A percentile compares a stretch with the other conserved stretches of the same genome.
Conservation (phyloP, 2,888 invertebrate genomes). For the Marasmarcha lunaedactyla region DNA sequence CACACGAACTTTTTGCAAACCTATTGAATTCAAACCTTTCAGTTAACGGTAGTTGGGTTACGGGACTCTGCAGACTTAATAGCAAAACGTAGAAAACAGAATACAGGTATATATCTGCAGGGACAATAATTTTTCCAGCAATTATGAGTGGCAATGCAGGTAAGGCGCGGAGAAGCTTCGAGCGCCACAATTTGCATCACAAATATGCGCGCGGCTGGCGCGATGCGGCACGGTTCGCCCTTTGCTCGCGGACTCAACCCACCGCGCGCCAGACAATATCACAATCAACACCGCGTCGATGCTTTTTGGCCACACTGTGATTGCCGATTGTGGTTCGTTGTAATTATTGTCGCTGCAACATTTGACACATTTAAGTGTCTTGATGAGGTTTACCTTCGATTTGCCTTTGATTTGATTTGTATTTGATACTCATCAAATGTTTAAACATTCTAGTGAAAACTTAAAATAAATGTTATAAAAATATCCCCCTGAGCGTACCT, state of each 20-base stretch:
- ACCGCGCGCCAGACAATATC: conserved; percentile 55
- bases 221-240: conserved; percentile 18
- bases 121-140: conserved; percentile 49
- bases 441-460: too few species aligned
- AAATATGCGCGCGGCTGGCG: conserved; percentile 24
- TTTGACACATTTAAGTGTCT: conserved; percentile 26
- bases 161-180: conserved; percentile 38
- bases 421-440: too few species aligned
- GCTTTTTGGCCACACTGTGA: conserved; percentile 62
- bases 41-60: conserved; percentile 22
- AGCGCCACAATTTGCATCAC: conserved; percentile 53
- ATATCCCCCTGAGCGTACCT: too few species aligned
- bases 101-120: conserved; percentile 14
- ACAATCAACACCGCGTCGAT: conserved; percentile 67
- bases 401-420: not conserved
- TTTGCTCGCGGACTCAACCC: conserved; percentile 29
- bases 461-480: too few species aligned
- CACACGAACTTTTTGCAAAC: conserved; percentile 51
- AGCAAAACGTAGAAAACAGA: conserved; percentile 35
- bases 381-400: not conserved
- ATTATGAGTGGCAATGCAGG: conserved; percentile 58
- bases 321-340: conserved; percentile 57
- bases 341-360: conserved; percentile 22
- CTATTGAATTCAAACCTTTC: conserved; percentile 56
- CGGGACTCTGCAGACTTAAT: conserved; percentile 23